phyloP scores from a whole-genome alignment of 2,113 vertebrate species.

The Haemorhous mexicanus region DNA sequence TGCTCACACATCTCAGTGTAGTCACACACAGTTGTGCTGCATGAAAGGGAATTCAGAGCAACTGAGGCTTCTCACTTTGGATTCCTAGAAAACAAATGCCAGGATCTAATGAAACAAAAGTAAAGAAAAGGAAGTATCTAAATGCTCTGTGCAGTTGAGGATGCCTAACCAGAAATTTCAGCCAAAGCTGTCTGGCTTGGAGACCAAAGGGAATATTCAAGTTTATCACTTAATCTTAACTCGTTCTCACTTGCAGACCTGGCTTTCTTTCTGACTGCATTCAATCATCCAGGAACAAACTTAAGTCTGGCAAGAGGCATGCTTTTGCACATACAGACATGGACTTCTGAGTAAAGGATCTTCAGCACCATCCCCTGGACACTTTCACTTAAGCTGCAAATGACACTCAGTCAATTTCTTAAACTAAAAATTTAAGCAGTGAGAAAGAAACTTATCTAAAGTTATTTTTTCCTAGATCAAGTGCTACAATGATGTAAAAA shows the following conservation, averaged over 20 bases:
- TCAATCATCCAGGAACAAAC: not conserved
- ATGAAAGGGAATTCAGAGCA: not conserved
- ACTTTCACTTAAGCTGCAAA: not conserved
- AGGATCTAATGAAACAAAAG: not conserved
- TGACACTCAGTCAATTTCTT: not conserved
- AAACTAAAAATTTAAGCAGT: not conserved
- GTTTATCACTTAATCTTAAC: not conserved
- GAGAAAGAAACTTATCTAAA: not conserved
- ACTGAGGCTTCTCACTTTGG: not conserved
- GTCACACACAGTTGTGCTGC: not conserved
- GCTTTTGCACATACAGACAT: accelerated
- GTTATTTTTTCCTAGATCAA: not conserved
- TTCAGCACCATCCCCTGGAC: not conserved
- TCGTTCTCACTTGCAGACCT: not conserved
- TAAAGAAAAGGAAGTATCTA: not conserved
- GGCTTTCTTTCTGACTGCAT: not conserved
- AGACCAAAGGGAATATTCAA: not conserved
- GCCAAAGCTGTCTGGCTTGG: not conserved
- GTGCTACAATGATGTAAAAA: not conserved
- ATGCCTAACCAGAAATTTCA: not conserved
- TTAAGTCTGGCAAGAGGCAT: not conserved
- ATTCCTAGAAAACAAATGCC: not conserved
- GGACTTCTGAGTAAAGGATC: not conserved
- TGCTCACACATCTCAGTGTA: not conserved
- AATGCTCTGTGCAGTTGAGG: not conserved